phyloP scores from a whole-genome alignment of 2,113 vertebrate species.

The Nesoenas mayeri region DNA sequence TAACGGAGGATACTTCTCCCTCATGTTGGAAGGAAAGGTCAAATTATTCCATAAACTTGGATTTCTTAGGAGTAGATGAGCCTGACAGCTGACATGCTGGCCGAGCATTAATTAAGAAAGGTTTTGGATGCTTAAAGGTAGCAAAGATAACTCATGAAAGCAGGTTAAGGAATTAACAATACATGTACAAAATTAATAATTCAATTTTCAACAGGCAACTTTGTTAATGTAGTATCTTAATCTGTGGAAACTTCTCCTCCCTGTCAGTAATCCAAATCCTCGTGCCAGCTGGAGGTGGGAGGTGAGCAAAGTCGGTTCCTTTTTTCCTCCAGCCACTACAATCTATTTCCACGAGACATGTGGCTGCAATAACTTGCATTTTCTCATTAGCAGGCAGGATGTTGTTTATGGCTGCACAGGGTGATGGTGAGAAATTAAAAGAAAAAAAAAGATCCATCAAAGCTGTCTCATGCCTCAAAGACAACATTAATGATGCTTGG shows the following conservation, averaged over 20 bases:
- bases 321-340: not conserved
- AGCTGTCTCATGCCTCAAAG: constrained; percentile 46
- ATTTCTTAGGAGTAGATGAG: not conserved
- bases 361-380: constrained; percentile 18
- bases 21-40: not conserved
- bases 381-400: constrained; percentile 50
- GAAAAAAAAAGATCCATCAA: constrained; percentile 23
- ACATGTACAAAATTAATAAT: not conserved
- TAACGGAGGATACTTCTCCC: not conserved
- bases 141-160: not conserved
- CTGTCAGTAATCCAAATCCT: not conserved
- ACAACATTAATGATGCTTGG: constrained; percentile 34
- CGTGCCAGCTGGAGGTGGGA: not conserved
- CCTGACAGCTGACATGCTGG: accelerated
- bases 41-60: not conserved
- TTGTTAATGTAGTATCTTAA: not conserved
- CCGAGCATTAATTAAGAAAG: not conserved
- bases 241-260: not conserved
- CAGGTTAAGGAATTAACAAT: not conserved
- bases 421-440: constrained; percentile 32
- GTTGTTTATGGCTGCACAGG: constrained; percentile 24
- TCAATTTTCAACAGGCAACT: not conserved
- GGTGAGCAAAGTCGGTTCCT: not conserved
- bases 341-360: constrained; percentile 17
- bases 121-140: not conserved